Conservation (phyloP, 2,888 invertebrate genomes). For the Epicampocera succincta region DNA sequence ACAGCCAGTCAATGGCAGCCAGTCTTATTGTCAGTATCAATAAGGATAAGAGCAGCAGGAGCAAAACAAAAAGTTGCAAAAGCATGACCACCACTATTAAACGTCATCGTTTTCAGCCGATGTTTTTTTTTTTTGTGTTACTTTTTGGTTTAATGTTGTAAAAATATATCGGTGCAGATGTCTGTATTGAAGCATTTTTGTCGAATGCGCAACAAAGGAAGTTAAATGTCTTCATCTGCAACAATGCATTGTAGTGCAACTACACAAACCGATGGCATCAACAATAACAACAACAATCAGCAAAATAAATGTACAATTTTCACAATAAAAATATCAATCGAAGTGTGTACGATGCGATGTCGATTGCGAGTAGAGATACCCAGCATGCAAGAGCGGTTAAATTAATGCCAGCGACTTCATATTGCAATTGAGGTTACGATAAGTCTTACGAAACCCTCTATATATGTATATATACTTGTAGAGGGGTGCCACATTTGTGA, state of each 20-base stretch:
- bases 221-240: slow-evolving; percentile 44
- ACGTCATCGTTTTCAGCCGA: slow-evolving; percentile 41
- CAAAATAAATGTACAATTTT: slow-evolving; percentile 36
- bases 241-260: slow-evolving; percentile 49
- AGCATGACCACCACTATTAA: slow-evolving; percentile 36
- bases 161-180: neutral
- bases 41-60: slow-evolving; percentile 22
- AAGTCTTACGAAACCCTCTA: no score
- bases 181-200: slow-evolving; percentile 15
- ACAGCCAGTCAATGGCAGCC: slow-evolving; percentile 4
- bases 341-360: slow-evolving; percentile 31
- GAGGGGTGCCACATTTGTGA: no score
- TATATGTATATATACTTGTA: no score
- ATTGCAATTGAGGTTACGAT: no score
- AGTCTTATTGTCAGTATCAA: slow-evolving; percentile 29
- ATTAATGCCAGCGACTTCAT: neutral
- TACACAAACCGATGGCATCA: slow-evolving; percentile 3
- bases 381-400: neutral
- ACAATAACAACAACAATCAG: slow-evolving; percentile 23
- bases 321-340: slow-evolving; percentile 31
- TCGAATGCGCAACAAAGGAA: slow-evolving; percentile 23
- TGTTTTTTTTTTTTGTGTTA: slow-evolving; percentile 32
- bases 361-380: neutral
- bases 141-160: slow-evolving; percentile 22
- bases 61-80: slow-evolving; percentile 7